phyloP scores from a whole-genome alignment of 1,140 invertebrate genomes.

The Papilio machaon region DNA sequence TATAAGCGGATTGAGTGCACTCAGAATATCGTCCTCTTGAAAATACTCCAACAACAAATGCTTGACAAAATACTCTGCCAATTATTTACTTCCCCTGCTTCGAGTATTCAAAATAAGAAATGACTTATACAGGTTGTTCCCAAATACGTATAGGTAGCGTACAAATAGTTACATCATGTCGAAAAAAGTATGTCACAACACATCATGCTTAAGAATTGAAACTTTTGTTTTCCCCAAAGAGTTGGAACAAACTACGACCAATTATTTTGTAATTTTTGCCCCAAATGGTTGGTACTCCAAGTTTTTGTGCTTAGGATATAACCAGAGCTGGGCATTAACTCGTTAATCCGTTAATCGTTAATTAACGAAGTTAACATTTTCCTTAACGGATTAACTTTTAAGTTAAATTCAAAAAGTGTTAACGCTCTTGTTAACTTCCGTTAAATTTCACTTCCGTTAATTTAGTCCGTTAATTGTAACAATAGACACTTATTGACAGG shows the following conservation, averaged over 20 bases:
- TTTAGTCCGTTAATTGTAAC: too few species aligned
- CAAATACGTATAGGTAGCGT: background rate
- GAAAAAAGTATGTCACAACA: background rate
- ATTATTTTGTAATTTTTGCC: background rate
- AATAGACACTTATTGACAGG: too few species aligned
- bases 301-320: background rate
- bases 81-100: conserved; percentile 43
- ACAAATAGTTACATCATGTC: background rate
- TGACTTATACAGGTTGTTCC: background rate
- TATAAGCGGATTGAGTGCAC: conserved; percentile 62
- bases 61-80: conserved; percentile 80
- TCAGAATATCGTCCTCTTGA: conserved; percentile 64
- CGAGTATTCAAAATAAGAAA: background rate
- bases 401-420: too few species aligned
- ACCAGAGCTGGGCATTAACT: too few species aligned
- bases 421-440: too few species aligned
- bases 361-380: too few species aligned
- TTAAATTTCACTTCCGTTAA: too few species aligned
- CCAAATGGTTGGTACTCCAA: background rate
- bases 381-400: too few species aligned
- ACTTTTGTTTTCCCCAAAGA: background rate
- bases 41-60: conserved; percentile 68
- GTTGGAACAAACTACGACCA: conserved; percentile 2
- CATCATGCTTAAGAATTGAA: background rate
- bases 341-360: too few species aligned